Evolutionary conservation across 2,797 vertebrate species (phyloP).

Genomic region (Chromobotia macracanthus): DNA sequence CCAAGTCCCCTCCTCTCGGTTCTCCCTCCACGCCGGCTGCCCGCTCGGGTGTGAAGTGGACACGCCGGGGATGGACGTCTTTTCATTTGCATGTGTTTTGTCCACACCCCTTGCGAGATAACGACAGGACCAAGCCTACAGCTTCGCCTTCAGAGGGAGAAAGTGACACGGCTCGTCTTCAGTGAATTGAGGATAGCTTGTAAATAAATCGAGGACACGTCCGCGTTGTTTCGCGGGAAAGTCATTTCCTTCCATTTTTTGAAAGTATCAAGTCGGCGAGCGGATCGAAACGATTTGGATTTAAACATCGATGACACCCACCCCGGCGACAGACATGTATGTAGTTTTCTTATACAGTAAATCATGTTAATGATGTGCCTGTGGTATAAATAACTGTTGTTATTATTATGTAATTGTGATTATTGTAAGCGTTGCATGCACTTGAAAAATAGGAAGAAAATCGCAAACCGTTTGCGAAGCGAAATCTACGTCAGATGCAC

Average conservation of each 20-base stretch:
- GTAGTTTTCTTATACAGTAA: slow-evolving; percentile 40
- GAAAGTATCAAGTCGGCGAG: slow-evolving; percentile 24
- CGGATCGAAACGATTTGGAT: slow-evolving; percentile 53
- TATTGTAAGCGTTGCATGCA: slow-evolving; percentile 1
- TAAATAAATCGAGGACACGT: background rate
- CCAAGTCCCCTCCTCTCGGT: background rate
- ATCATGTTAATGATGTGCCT: background rate
- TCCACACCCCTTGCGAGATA: slow-evolving; percentile 65
- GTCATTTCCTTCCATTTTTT: slow-evolving; percentile 11
- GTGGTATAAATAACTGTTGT: background rate
- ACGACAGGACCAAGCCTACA: slow-evolving; percentile 48
- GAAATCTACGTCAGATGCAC: background rate
- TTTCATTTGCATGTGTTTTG: slow-evolving; percentile 55
- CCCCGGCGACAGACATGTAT: slow-evolving; percentile 65
- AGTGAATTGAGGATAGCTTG: background rate
- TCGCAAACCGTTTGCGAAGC: background rate
- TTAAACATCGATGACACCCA: slow-evolving; percentile 47
- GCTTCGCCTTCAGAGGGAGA: slow-evolving; percentile 45
- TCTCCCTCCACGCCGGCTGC: slow-evolving; percentile 24
- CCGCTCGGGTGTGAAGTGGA: slow-evolving; percentile 30
- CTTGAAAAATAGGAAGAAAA: background rate
- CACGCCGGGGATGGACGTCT: slow-evolving; percentile 51
- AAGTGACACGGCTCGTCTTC: slow-evolving; percentile 34
- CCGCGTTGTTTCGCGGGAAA: slow-evolving; percentile 10
- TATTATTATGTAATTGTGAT: no score